Evolutionary conservation across 2,797 vertebrate species (phyloP).

Genomic region (Perdix hodgsoniae): DNA sequence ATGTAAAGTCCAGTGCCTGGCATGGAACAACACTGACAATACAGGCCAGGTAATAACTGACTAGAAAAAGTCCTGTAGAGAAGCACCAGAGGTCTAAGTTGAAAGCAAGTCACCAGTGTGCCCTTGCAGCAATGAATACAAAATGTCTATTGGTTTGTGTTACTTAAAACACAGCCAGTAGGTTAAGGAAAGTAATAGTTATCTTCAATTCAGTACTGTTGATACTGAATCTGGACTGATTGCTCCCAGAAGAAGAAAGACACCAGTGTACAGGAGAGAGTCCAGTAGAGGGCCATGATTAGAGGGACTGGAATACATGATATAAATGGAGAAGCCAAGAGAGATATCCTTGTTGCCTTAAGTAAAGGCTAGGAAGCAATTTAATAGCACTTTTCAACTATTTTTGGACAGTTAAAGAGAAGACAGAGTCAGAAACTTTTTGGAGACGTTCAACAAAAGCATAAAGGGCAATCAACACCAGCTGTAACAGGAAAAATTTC

Average conservation of each 20-base stretch:
- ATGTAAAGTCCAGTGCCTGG: background rate
- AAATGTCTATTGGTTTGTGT: background rate
- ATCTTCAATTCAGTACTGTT: background rate
- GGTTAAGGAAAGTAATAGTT: background rate
- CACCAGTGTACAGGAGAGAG: background rate
- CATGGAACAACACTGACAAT: background rate
- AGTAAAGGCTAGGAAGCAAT: background rate
- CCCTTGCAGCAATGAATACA: background rate
- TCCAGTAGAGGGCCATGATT: background rate
- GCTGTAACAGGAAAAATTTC: background rate
- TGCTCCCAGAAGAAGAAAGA: background rate
- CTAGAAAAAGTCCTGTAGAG: background rate
- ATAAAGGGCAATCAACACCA: background rate
- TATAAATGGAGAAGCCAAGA: background rate
- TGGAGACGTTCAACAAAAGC: background rate
- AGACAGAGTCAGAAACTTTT: background rate
- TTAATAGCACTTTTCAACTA: background rate
- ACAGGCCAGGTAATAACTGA: background rate
- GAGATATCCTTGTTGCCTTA: background rate
- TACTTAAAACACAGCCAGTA: background rate
- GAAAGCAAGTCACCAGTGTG: background rate
- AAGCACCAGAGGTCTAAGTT: background rate
- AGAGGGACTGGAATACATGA: background rate
- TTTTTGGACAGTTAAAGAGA: background rate
- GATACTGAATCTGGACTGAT: background rate